Percentiles rank a stretch among this genome's conserved stretches.
Conservation (phyloP, 2,113 vertebrate species). For the Spermophilus dauricus region DNA sequence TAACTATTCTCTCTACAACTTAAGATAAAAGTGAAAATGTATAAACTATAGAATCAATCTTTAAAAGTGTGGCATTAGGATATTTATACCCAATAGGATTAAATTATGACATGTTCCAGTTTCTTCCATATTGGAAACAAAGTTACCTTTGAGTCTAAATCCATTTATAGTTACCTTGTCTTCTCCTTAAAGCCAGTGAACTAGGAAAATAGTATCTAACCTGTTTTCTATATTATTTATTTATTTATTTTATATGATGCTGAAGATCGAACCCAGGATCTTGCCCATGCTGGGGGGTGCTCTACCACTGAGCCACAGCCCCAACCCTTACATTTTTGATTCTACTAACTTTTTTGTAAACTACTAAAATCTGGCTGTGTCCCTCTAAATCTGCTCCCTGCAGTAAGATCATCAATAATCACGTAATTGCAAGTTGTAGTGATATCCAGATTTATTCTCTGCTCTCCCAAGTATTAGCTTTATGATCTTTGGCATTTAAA, state of each 20-base stretch:
- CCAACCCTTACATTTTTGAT: not conserved
- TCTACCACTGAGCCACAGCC: no score
- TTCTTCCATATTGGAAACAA: not conserved
- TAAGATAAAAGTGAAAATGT: not conserved
- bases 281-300: no score
- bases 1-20: not conserved
- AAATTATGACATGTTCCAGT: not conserved
- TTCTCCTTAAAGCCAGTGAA: not conserved
- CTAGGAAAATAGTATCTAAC: not conserved
- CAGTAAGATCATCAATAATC: not conserved
- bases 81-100: not conserved
- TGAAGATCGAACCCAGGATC: no score
- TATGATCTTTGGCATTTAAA: not conserved
- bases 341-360: not conserved
- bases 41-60: not conserved
- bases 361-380: not conserved
- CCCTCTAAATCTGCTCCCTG: not conserved
- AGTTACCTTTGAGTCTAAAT: not conserved
- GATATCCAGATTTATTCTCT: not conserved
- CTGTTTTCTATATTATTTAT: not conserved
- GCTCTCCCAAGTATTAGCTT: not conserved
- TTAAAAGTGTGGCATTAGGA: not conserved
- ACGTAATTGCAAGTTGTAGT: not conserved
- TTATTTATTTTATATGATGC: no score
- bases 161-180: not conserved